phyloP scores from a whole-genome alignment of 2,888 invertebrate species.

The Morpho helenor region DNA sequence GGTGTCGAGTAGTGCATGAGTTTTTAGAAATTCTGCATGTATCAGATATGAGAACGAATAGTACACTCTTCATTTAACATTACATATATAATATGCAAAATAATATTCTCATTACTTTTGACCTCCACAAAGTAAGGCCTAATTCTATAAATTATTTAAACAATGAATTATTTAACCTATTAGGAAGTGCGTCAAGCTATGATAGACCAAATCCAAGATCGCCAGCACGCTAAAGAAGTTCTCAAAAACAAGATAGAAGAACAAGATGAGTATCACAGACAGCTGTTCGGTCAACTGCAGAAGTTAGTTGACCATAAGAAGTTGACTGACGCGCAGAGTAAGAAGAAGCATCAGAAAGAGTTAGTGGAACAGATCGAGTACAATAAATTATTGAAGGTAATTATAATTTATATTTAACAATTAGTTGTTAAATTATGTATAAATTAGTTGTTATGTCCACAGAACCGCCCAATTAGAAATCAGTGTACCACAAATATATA shows the following conservation, averaged over 20 bases:
- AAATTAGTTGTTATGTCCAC: too few relatives aligned
- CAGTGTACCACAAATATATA: too few relatives aligned
- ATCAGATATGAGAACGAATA: too few relatives aligned
- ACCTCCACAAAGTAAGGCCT: too few relatives aligned
- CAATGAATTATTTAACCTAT: neutral
- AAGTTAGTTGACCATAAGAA: slow-evolving; percentile 42
- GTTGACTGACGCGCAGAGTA: slow-evolving; percentile 40
- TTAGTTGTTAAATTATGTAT: too few relatives aligned
- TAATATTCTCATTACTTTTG: neutral
- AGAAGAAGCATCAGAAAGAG: slow-evolving; percentile 46
- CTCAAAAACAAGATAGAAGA: slow-evolving; percentile 39
- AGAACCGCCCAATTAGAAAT: too few relatives aligned
- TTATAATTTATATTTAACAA: neutral
- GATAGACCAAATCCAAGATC: slow-evolving; percentile 57
- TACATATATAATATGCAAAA: neutral
- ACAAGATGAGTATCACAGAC: slow-evolving; percentile 45
- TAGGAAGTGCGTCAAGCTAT: slow-evolving; percentile 56
- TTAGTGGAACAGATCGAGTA: slow-evolving; percentile 57
- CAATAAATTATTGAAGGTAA: slow-evolving; percentile 59
- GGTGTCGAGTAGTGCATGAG: too few relatives aligned
- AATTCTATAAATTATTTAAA: too few relatives aligned
- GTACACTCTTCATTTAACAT: too few relatives aligned
- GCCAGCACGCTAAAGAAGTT: slow-evolving; percentile 33
- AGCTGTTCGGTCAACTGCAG: slow-evolving; percentile 43
- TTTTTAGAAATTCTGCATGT: too few relatives aligned